Evolutionary conservation across 1,140 invertebrate species (phyloP).

Genomic region (Andrena cerasifolii): DNA sequence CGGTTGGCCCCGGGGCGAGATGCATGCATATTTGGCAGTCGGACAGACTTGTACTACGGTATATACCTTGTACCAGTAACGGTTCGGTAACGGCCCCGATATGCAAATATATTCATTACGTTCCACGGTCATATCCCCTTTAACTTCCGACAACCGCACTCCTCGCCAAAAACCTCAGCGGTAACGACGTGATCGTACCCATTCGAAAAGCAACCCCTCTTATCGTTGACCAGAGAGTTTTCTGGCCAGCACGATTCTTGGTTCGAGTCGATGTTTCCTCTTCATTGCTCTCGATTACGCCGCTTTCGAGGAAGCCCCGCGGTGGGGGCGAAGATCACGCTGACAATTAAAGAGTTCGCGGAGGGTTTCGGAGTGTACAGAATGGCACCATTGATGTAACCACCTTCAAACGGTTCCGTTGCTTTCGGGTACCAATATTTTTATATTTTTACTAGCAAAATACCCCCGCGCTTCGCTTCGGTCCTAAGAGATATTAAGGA

Average conservation of each 20-base stretch:
- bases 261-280: neutral
- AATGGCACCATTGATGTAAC: too few species aligned
- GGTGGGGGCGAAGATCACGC: too few species aligned
- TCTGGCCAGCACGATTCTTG: neutral
- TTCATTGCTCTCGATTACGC: neutral
- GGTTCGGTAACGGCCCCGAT: conserved; percentile 80
- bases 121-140: conserved; percentile 70
- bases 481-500: too few species aligned
- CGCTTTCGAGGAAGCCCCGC: too few species aligned
- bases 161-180: conserved; percentile 61
- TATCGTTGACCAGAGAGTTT: conserved; percentile 22
- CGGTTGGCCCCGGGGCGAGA: conserved; percentile 76
- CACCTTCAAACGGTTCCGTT: too few species aligned
- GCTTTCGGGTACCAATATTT: too few species aligned
- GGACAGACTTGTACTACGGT: conserved; percentile 72
- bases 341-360: too few species aligned
- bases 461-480: too few species aligned
- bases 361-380: too few species aligned
- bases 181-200: conserved; percentile 47
- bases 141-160: conserved; percentile 53
- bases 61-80: conserved; percentile 77
- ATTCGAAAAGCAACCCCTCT: conserved; percentile 15
- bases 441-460: too few species aligned
- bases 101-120: conserved; percentile 82
- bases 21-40: conserved; percentile 81